Evolutionary conservation across 2,888 invertebrate genomes (phyloP).

Genomic region (Laothoe populi): DNA sequence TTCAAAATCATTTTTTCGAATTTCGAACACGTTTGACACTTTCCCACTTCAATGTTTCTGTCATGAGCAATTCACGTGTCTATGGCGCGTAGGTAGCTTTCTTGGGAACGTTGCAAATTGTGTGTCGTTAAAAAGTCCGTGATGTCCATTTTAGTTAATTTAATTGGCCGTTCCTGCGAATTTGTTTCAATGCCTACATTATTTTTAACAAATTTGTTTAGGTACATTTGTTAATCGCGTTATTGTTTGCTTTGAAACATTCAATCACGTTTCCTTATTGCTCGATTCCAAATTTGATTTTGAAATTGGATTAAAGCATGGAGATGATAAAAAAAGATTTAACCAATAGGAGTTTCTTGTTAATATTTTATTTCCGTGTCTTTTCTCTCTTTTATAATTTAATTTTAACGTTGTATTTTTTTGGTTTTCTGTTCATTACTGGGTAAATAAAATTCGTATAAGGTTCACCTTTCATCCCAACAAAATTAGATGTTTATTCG

Average conservation of each 20-base stretch:
- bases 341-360: too few species aligned
- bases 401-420: too few species aligned
- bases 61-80: slow-evolving; percentile 5
- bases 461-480: neutral
- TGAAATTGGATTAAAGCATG: neutral
- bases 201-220: slow-evolving; percentile 21
- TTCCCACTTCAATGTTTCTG: too few species aligned
- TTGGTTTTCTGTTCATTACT: neutral
- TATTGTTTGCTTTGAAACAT: slow-evolving; percentile 9
- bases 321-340: slow-evolving; percentile 1
- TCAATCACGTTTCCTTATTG: slow-evolving; percentile 12
- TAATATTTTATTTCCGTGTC: too few species aligned
- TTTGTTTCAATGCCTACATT: slow-evolving; percentile 21
- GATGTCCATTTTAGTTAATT: slow-evolving; percentile 24
- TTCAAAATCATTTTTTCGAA: neutral
- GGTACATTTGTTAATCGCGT: slow-evolving; percentile 5
- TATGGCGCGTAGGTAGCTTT: neutral
- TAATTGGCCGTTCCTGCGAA: slow-evolving; percentile 22
- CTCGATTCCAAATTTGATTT: neutral
- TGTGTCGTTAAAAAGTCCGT: slow-evolving; percentile 12
- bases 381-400: too few species aligned
- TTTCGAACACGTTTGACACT: slow-evolving; percentile 1
- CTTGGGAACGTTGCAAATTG: slow-evolving; percentile 10
- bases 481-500: neutral
- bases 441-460: neutral